Evolutionary conservation across 2,113 vertebrate species (phyloP).

Genomic region (Gallinago undulata): DNA sequence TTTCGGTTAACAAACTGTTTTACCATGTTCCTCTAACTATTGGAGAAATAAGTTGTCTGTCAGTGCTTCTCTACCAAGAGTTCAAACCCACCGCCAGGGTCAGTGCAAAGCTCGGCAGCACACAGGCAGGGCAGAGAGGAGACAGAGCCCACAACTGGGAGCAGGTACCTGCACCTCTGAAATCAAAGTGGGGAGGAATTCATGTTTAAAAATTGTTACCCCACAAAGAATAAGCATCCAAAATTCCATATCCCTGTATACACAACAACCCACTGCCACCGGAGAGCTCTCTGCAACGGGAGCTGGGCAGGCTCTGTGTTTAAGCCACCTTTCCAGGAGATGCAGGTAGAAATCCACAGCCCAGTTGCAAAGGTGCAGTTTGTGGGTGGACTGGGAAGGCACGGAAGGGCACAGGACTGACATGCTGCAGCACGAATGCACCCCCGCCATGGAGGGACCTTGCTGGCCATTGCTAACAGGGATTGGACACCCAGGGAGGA

Average conservation of each 20-base stretch:
- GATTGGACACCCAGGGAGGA: not conserved
- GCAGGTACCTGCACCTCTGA: not conserved
- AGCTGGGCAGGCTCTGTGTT: not conserved
- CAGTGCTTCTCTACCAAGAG: not conserved
- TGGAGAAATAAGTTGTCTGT: not conserved
- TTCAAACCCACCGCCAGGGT: not conserved
- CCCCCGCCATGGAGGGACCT: not conserved
- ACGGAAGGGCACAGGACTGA: not conserved
- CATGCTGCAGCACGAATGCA: not conserved
- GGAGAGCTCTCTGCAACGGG: fast-evolving
- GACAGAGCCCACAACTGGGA: not conserved
- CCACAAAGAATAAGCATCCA: not conserved
- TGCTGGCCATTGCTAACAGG: not conserved
- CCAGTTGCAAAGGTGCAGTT: not conserved
- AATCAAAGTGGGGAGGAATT: not conserved
- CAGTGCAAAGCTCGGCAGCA: not conserved
- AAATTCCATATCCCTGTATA: not conserved
- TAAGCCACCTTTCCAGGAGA: not conserved
- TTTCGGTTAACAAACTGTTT: not conserved
- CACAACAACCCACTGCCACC: not conserved
- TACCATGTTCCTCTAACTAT: not conserved
- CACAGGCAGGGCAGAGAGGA: not conserved
- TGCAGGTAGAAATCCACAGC: not conserved
- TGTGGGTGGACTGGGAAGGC: not conserved
- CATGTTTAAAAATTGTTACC: not conserved